These are phyloP conservation scores for Ametastegia equiseti DNA, from an alignment of 2,888 invertebrate species.

Conservation along the genomic window DNA sequence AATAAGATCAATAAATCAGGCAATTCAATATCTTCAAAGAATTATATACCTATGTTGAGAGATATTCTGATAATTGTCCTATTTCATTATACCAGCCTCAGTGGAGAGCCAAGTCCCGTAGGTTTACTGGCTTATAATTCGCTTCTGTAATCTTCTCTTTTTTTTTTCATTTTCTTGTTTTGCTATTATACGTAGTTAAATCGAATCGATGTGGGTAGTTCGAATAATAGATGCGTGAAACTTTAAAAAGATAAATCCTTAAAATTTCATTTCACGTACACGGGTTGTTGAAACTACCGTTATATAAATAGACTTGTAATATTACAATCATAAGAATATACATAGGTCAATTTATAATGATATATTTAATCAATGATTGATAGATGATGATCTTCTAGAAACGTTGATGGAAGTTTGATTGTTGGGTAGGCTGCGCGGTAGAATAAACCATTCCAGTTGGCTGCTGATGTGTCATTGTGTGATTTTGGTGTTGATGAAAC, in stretches of 20 bases:
- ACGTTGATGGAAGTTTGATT: slow-evolving; percentile 74
- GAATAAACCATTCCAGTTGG: slow-evolving; percentile 74
- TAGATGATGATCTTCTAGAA: slow-evolving; percentile 60
- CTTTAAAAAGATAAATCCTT: slow-evolving; percentile 38
- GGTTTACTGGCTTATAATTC: neutral
- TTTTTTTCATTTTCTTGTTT: neutral
- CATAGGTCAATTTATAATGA: slow-evolving; percentile 52
- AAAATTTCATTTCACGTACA: slow-evolving; percentile 41
- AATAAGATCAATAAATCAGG: neutral
- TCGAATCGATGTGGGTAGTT: neutral
- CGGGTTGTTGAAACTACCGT: slow-evolving; percentile 25
- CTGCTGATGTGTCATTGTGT: slow-evolving; percentile 74
- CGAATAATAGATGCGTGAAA: neutral
- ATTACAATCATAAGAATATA: slow-evolving; percentile 62
- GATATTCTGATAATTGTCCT: no score
- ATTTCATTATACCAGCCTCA: neutral
- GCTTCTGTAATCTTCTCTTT: neutral
- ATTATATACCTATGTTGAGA: no score
- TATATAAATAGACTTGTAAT: slow-evolving; percentile 65
- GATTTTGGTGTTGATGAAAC: slow-evolving; percentile 74
- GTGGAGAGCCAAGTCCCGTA: neutral
- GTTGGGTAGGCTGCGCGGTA: slow-evolving; percentile 73
- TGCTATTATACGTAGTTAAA: neutral
- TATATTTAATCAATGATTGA: slow-evolving; percentile 38
- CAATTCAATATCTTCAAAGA: neutral